Evolutionary conservation across 2,113 vertebrate species (phyloP).

Genomic region (Trichomycterus rosablanca): DNA sequence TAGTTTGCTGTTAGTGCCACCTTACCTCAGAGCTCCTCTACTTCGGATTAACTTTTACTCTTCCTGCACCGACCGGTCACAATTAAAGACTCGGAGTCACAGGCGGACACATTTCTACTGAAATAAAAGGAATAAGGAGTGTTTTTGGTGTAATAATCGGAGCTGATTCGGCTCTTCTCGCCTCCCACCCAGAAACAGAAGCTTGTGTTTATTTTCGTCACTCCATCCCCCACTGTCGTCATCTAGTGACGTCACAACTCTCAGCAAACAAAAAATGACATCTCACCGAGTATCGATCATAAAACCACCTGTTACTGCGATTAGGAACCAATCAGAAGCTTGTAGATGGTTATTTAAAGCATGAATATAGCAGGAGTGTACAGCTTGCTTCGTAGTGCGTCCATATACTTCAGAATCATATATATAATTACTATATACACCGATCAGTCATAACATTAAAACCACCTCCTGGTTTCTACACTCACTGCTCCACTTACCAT

Average conservation of each 20-base stretch:
- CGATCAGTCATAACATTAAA: no score
- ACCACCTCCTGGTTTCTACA: no score
- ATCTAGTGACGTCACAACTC: slow-evolving; percentile 32
- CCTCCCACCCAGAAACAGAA: slow-evolving; percentile 40
- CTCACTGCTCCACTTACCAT: no score
- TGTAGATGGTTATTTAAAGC: no score
- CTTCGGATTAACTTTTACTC: no score
- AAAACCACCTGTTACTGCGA: no score
- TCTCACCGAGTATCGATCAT: no score
- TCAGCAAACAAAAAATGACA: not conserved
- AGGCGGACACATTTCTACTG: not conserved
- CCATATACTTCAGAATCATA: no score
- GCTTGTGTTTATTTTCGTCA: slow-evolving; percentile 48
- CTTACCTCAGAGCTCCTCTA: slow-evolving; percentile 21
- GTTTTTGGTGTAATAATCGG: not conserved
- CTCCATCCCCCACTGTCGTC: slow-evolving; percentile 24
- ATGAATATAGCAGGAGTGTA: no score
- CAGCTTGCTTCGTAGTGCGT: no score
- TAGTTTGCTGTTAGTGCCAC: slow-evolving; percentile 15
- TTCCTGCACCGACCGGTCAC: not conserved
- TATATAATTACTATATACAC: no score
- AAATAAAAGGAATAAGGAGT: not conserved
- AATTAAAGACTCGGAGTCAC: not conserved
- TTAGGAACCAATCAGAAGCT: no score
- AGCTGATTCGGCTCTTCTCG: slow-evolving; percentile 8